Evolutionary conservation across 2,113 vertebrate species (phyloP), one percentile per base, ranked within the genome.

Genomic region (Toxotes jaculatrix): DNA sequence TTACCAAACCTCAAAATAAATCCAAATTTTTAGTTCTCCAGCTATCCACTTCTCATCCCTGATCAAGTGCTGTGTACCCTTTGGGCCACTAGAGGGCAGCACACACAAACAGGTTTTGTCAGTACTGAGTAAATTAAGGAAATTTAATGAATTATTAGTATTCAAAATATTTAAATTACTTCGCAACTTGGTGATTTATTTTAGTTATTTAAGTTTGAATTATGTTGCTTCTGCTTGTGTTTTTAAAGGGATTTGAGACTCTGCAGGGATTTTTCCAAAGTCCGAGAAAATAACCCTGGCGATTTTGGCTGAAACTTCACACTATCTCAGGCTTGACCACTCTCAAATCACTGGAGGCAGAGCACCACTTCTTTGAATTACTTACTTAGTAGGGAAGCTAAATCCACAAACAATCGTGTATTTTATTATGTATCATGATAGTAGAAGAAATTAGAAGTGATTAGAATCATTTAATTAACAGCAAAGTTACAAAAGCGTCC

Each of bases 401-500:
- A 79, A 47, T n/a, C 2, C 14, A 59, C 7, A 31, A 31, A 86
- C 45, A 4, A 34, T 36, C 17, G 12, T 38, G 34, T 19, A 21
- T 70, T 43, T 56, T 21, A 17, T 31, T 49, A 16, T n/a, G 34
- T 34, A 49, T 65, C 32, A 17, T 34, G 4, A 71, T 12, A 66
- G 59, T 21, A 34, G 23, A 63, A 16, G 64, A 49, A 68, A 70
- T 81, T 47, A 43, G 43, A 69, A 27, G 49, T 71, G 34, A 77
- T 76, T 60, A 59, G 43, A 68, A 73, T 73, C 27, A 74, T 7
- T 74, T 80, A 42, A 70, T 53, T 53, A 62, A 47, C 64, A 56
- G 14, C 57, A 75, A 74, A 73, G 31, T 76, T 21, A 65, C 45
- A 57, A 74, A 82, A 40, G 62, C 73, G 21, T 80, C 56, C 31